Base-by-base conservation (phyloP, 1,140 invertebrate genomes). In the Campodea augens region DNA sequence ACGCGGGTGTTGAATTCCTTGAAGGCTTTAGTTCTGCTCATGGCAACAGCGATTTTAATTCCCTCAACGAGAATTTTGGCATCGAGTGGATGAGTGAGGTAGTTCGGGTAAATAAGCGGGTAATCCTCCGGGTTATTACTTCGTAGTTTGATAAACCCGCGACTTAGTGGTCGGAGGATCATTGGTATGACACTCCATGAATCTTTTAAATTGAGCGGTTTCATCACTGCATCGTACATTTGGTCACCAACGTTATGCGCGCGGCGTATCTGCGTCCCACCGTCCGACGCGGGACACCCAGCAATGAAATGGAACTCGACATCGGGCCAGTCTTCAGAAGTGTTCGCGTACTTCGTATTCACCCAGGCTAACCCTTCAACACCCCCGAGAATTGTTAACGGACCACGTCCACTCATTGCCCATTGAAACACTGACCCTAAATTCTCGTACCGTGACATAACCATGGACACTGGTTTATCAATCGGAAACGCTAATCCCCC, bases 271-370 rank as follows among this genome's bases (percentile, higher is more conserved):
- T 89, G 84, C 19, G 73, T 71, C 0, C 87, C 87, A 0, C 80
- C 82, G 51, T 91, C 88, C 0, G 84, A 87, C 54, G 83, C 85
- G 0, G 82, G 85, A 1, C 82, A 84, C 0, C 84, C 86, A 0
- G 85, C 87, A 15, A 89, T 72, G 51, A 91, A 91, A 58, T 91
- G 88, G 49, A 92, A 79, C 52, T 93, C 86, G 19, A 91, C 87
- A 54, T 93, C 88, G 0, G 88, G 88, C 56, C 75, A 90, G 56
- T 92, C 86, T 3, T 86, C 70, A 0, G 77, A 71, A 0, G 70
- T 72, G 52, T 93, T 92, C 0, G 72, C 78, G 49, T 81, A 86
- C 58, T 88, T 89, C 0, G 87, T 92, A 41, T 89, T 88, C 13
- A 91, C 77, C 60, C 88, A 93, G 1, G 75, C 87, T 2, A 92